A percentile compares a stretch with the other conserved stretches of the same genome.
phyloP scores from a whole-genome alignment of 2,888 invertebrate species.

The Cylindroiulus punctatus region DNA sequence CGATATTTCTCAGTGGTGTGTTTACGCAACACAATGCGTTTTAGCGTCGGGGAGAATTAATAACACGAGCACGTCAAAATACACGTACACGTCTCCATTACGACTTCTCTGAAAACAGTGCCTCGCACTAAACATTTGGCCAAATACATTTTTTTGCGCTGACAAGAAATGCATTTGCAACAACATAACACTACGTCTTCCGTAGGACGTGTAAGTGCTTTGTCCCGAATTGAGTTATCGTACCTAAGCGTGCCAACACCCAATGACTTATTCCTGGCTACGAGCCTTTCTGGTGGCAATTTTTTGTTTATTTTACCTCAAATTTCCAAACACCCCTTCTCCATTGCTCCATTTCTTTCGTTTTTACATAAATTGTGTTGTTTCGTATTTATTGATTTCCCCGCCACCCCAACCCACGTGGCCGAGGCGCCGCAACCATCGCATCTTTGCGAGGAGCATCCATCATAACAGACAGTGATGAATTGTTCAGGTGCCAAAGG shows the following conservation, averaged over 20 bases:
- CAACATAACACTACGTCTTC: background rate
- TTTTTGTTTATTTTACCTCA: background rate
- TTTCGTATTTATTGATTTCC: slow-evolving; percentile 26
- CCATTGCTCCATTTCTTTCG: background rate
- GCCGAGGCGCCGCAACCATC: background rate
- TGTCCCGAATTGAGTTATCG: slow-evolving; percentile 12
- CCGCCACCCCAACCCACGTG: background rate
- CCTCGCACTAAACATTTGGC: background rate
- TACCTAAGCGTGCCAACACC: background rate
- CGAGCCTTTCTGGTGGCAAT: background rate
- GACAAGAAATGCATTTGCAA: background rate
- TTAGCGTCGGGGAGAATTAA: too few relatives aligned
- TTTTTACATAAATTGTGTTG: slow-evolving; percentile 38
- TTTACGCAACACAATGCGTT: too few relatives aligned
- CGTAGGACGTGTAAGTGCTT: background rate
- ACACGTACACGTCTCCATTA: too few relatives aligned
- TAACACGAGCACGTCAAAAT: too few relatives aligned
- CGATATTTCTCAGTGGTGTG: too few relatives aligned
- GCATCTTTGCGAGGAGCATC: slow-evolving; percentile 18
- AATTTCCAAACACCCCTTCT: background rate
- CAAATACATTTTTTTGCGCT: background rate
- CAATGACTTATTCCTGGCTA: background rate
- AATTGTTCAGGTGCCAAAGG: slow-evolving; percentile 42
- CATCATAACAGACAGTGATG: slow-evolving; percentile 34
- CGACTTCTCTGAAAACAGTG: background rate